Percentiles rank a stretch among this genome's conserved stretches.
Conservation (phyloP, 2,797 vertebrate species). For the Molossus alvarezi region DNA sequence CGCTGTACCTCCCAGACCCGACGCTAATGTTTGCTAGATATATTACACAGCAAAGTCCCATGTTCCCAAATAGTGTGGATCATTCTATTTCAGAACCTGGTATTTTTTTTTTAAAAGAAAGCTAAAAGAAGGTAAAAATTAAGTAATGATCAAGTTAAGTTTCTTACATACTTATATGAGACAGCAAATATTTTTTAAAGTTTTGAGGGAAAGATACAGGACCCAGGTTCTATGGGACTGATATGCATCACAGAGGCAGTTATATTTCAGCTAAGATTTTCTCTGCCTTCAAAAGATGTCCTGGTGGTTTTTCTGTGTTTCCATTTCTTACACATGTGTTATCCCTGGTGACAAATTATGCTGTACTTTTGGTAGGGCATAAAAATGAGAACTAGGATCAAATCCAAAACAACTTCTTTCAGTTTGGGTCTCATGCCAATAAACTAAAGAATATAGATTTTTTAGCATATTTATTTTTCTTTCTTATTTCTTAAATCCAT, state of each 20-base stretch:
- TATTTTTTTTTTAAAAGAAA: neutral
- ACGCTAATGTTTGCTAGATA: neutral
- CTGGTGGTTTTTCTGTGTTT: neutral
- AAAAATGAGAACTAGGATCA: neutral
- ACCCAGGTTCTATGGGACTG: fast-evolving
- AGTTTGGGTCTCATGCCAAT: neutral
- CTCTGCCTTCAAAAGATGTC: neutral
- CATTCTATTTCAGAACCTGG: neutral
- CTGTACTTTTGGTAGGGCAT: neutral
- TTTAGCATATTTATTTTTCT: neutral
- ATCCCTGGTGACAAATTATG: slow-evolving; percentile 27
- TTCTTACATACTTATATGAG: neutral
- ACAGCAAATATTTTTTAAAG: neutral
- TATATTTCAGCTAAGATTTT: neutral
- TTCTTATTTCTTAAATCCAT: neutral
- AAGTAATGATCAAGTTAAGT: neutral
- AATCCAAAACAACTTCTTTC: slow-evolving; percentile 44
- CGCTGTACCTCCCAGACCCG: neutral
- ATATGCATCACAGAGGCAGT: neutral
- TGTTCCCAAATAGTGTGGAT: neutral
- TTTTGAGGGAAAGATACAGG: neutral
- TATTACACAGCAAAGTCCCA: neutral
- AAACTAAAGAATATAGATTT: slow-evolving; percentile 63
- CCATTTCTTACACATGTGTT: neutral
- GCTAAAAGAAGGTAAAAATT: neutral